Evolutionary conservation across 2,888 invertebrate species (phyloP).

Genomic region (Agrotis ipsilon): DNA sequence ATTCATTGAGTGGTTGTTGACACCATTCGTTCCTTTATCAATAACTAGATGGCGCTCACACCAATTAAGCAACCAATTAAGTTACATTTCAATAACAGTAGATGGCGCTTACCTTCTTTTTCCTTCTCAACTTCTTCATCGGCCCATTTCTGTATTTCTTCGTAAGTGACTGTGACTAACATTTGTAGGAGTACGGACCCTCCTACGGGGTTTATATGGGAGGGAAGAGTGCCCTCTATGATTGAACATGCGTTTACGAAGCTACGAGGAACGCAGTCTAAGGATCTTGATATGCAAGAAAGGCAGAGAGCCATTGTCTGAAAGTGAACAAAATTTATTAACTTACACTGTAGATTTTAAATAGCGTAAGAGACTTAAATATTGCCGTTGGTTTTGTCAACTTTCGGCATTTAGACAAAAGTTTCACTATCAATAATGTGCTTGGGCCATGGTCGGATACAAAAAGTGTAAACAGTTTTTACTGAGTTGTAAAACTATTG

Average conservation of each 20-base stretch:
- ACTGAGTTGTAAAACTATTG: too few relatives aligned
- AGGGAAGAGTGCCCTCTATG: conserved; percentile 93
- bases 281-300: conserved; percentile 92
- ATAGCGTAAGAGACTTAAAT: too few relatives aligned
- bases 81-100: conserved; percentile 6
- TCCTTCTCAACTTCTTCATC: conserved; percentile 80
- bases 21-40: neutral
- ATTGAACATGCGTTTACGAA: conserved; percentile 91
- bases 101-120: conserved; percentile 73
- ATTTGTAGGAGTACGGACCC: conserved; percentile 94
- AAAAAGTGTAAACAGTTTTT: too few relatives aligned
- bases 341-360: too few relatives aligned
- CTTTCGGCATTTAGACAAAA: too few relatives aligned
- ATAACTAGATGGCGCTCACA: conserved; percentile 32
- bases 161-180: conserved; percentile 93
- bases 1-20: too few relatives aligned
- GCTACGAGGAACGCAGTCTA: conserved; percentile 92
- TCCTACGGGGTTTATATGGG: conserved; percentile 93
- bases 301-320: conserved; percentile 94
- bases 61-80: neutral
- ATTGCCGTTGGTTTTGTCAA: too few relatives aligned
- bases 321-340: conserved; percentile 32
- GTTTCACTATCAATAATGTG: too few relatives aligned
- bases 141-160: conserved; percentile 91
- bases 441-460: neutral